These are phyloP conservation scores for Protodeltote pygarga DNA, from an alignment of 2,888 invertebrate species.

Conservation along the genomic window DNA sequence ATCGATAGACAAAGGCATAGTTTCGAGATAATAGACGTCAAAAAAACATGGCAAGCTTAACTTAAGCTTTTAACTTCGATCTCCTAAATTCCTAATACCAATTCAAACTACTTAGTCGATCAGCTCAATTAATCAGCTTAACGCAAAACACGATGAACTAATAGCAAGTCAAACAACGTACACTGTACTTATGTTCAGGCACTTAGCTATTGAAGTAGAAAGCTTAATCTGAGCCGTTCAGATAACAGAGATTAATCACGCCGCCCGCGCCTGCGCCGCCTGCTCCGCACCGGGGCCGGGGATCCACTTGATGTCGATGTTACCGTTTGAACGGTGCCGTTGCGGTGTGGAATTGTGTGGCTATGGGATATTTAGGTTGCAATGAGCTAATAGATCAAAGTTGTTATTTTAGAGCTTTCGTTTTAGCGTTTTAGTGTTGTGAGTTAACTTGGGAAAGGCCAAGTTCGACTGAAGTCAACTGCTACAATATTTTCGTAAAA, in stretches of 20 bases:
- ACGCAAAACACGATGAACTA: background rate
- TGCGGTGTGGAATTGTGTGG: background rate
- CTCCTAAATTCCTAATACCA: too few relatives aligned
- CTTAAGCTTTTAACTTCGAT: too few relatives aligned
- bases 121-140: slow-evolving; percentile 3
- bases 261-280: slow-evolving; percentile 17
- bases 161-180: slow-evolving; percentile 12
- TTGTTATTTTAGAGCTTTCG: too few relatives aligned
- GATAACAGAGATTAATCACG: slow-evolving; percentile 29
- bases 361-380: too few relatives aligned
- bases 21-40: too few relatives aligned
- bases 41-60: background rate
- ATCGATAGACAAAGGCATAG: too few relatives aligned
- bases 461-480: too few relatives aligned
- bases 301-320: background rate
- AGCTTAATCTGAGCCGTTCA: slow-evolving; percentile 20
- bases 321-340: slow-evolving; percentile 22
- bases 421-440: too few relatives aligned
- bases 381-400: too few relatives aligned
- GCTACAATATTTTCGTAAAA: too few relatives aligned
- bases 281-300: background rate
- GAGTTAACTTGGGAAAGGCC: too few relatives aligned
- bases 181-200: slow-evolving; percentile 15
- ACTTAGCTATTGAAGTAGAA: slow-evolving; percentile 34
- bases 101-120: too few relatives aligned